Base-by-base conservation (phyloP, 2,113 vertebrate genomes). In the Perca flavescens region DNA sequence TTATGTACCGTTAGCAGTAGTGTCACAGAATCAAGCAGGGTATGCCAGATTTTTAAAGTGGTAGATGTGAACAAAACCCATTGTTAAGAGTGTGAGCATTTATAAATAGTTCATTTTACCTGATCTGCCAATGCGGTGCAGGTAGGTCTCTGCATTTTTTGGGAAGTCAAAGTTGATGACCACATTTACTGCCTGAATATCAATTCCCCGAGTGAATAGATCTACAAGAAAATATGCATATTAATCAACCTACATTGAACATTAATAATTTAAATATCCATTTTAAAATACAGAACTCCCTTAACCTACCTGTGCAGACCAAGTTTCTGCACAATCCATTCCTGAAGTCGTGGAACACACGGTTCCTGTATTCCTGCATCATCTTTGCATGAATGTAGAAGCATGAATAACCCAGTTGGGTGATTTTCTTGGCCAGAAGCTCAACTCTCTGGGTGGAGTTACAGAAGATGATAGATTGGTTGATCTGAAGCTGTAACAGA, bases 311-410 rank as follows among this genome's bases (percentile, higher is more conserved):
- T 89, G 94, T 95, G 88, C 94, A 94, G 61, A 95, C 94, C 74
- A 95, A 87, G 81, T 95, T 95, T 80, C 94, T 91, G 82, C 94
- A 95, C 75, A 95, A 46, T 66, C 94, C 94, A 22, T 94, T 95
- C 83, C 94, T 93, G 88, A 95, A 95, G 88, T 95, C 94, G 40
- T 82, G 78, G 84, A 86, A 89, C 77, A 90, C 86, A 67, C 94
- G 87, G 62, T 92, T 92, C 79, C 89, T 90, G 85, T 90, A 92
- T 57, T 92, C 89, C 92, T 95, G 94, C 93, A 95, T 95, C 93
- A 95, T 95, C 89, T 95, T 95, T 67, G 94, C 94, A 61, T 95
- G 94, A 69, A 95, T 95, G 81, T 95, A 95, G 84, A 95, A 95
- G 83, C 94, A 95, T 1, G 93, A 95, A 75, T 95, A 95, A 22